phyloP scores from a whole-genome alignment of 2,888 invertebrate genomes.

The Strigamia maritima region DNA sequence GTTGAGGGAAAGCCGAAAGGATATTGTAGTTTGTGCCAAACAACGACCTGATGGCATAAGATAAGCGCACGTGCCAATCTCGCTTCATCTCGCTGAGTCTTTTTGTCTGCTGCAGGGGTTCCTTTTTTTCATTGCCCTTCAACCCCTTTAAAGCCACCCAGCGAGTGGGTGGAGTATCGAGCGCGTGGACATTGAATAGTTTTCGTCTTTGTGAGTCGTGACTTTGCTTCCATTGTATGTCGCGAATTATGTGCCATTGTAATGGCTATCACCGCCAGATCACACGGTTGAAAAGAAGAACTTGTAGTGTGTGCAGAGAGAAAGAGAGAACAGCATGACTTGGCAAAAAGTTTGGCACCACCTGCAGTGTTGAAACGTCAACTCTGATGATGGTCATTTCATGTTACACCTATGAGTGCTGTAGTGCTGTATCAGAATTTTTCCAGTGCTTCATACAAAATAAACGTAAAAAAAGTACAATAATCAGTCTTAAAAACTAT shows the following conservation, averaged over 20 bases:
- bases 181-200: neutral
- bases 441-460: neutral
- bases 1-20: too few relatives aligned
- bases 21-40: neutral
- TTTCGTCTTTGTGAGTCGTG: neutral
- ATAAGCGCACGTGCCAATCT: neutral
- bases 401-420: neutral
- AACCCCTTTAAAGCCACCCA: neutral
- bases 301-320: neutral
- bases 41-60: neutral
- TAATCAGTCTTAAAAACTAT: neutral
- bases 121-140: neutral
- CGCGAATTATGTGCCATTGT: neutral
- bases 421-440: neutral
- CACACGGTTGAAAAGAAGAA: neutral
- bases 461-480: neutral
- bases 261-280: constrained; percentile 4
- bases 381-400: neutral
- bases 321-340: neutral
- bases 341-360: neutral
- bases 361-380: neutral
- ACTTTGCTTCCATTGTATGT: neutral
- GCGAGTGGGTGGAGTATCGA: neutral
- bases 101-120: neutral
- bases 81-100: neutral